Percentiles rank a stretch among this genome's conserved stretches.
Conservation (phyloP, 2,888 invertebrate genomes). For the Rambutsinella grinnellia region DNA sequence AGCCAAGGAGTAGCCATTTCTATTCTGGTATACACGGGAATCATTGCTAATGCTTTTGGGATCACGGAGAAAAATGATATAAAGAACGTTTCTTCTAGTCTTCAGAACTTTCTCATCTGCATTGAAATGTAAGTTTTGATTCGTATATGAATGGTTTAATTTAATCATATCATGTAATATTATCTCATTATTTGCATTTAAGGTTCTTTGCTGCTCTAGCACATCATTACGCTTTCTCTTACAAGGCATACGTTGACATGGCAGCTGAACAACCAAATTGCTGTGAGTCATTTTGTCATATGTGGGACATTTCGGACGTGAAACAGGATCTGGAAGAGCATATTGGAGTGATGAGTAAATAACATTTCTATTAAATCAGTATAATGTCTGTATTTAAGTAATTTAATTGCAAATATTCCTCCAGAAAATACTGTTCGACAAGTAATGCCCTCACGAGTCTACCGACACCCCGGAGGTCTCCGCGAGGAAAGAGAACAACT, state of each 20-base stretch:
- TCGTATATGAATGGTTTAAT: too few relatives aligned
- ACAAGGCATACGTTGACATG: conserved; percentile 81
- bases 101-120: conserved; percentile 95
- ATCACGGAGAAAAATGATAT: conserved; percentile 77
- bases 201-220: conserved; percentile 95
- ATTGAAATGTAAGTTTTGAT: too few relatives aligned
- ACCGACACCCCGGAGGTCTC: conserved; percentile 65
- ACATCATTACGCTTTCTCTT: conserved; percentile 96
- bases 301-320: conserved; percentile 98
- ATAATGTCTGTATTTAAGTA: not conserved
- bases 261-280: conserved; percentile 73
- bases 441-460: conserved; percentile 64
- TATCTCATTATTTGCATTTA: too few relatives aligned
- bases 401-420: not conserved
- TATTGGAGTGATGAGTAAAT: conserved; percentile 86
- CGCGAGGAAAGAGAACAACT: conserved; percentile 64
- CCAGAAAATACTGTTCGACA: conserved; percentile 61
- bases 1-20: conserved; percentile 95
- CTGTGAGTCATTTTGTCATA: conserved; percentile 86
- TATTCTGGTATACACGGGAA: conserved; percentile 84
- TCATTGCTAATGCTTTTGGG: conserved; percentile 83
- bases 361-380: not conserved
- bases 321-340: conserved; percentile 93
- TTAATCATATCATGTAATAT: too few relatives aligned
- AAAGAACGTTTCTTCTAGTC: conserved; percentile 82